phyloP scores from a whole-genome alignment of 2,797 vertebrate genomes.

The Petrocephalus sullivani region DNA sequence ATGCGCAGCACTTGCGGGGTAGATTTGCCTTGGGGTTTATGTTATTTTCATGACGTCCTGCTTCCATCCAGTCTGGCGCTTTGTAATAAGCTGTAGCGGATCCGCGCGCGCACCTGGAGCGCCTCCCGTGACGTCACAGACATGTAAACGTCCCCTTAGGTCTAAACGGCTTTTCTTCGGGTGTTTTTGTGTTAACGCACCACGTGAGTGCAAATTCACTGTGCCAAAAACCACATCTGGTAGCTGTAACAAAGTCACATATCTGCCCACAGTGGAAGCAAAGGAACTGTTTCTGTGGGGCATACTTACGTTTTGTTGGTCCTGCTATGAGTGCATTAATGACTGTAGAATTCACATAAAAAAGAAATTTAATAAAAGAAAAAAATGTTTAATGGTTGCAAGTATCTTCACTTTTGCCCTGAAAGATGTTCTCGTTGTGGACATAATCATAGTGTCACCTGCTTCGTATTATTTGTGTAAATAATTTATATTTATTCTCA shows the following conservation, averaged over 20 bases:
- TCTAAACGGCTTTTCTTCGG: neutral
- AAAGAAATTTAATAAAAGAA: neutral
- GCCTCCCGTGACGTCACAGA: neutral
- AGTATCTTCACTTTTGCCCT: neutral
- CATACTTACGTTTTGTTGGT: neutral
- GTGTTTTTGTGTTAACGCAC: neutral
- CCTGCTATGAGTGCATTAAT: neutral
- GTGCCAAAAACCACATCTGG: conserved; percentile 3
- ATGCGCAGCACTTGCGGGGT: neutral
- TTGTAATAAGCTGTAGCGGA: neutral
- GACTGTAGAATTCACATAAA: neutral
- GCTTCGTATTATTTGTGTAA: neutral
- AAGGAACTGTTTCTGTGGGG: neutral
- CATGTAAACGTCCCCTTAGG: neutral
- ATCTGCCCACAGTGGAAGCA: neutral
- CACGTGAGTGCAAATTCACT: neutral
- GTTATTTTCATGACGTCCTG: neutral
- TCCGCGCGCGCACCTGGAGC: too few species aligned
- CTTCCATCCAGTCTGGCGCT: neutral
- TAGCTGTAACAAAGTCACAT: neutral
- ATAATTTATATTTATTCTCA: neutral
- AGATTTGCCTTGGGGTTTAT: neutral
- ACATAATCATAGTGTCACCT: neutral
- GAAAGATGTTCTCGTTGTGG: neutral
- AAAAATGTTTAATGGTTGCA: neutral